These are phyloP conservation scores for Sphaerodactylus townsendi DNA, from an alignment of 2,113 vertebrate genomes.

Conservation along the genomic window DNA sequence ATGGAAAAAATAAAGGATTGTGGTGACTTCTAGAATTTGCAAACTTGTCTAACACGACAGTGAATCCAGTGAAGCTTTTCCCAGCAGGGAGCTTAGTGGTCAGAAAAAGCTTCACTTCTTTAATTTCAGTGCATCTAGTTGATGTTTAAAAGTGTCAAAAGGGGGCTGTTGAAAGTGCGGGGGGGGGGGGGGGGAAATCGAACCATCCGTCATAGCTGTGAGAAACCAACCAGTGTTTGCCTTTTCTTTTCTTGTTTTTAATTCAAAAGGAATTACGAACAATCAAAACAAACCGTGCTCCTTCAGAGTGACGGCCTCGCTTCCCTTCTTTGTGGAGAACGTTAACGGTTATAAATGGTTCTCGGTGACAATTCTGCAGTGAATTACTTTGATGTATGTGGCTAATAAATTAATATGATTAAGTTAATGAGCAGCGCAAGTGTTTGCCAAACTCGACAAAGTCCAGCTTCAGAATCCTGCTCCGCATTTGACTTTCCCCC, in stretches of 20 bases:
- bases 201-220: no score
- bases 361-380: conserved; percentile 66
- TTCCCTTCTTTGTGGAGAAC: conserved; percentile 48
- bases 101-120: not conserved
- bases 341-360: conserved; percentile 69
- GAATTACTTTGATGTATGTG: conserved; percentile 75
- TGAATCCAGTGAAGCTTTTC: not conserved
- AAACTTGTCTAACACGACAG: not conserved
- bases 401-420: conserved; percentile 80
- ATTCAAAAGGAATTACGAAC: not conserved
- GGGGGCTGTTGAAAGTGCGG: no score
- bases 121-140: not conserved
- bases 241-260: no score
- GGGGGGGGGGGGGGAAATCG: no score
- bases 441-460: conserved; percentile 71
- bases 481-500: conserved; percentile 67
- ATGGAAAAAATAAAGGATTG: not conserved
- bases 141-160: no score
- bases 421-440: conserved; percentile 74
- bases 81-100: not conserved
- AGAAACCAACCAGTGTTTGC: no score
- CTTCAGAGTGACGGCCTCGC: conserved; percentile 50
- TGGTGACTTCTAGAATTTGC: no score
- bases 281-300: conserved; percentile 39
- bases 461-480: conserved; percentile 54